Conservation (phyloP, 2,797 vertebrate species). For the Notoglanidium macrostoma region DNA sequence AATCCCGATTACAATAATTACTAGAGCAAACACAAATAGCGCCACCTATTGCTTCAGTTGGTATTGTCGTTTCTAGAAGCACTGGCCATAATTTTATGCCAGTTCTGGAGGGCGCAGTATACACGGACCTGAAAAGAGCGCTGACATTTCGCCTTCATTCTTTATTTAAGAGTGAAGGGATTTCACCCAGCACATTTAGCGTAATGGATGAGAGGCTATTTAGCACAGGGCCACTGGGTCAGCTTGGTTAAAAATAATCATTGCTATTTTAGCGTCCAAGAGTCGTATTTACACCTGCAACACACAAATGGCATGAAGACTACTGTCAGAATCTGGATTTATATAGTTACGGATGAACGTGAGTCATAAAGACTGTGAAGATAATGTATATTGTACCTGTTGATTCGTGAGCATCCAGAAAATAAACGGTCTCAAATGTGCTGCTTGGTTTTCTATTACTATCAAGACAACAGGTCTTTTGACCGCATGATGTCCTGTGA, state of each 20-base stretch:
- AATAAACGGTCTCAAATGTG: background rate
- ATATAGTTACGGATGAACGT: background rate
- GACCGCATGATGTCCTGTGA: background rate
- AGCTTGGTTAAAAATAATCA: background rate
- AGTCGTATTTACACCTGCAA: background rate
- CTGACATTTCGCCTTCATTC: slow-evolving; percentile 7
- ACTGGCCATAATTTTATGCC: background rate
- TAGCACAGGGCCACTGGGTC: background rate
- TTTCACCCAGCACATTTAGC: background rate
- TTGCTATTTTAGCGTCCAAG: background rate
- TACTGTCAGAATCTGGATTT: background rate
- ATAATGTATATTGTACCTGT: background rate
- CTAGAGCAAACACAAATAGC: background rate
- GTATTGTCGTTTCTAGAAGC: background rate
- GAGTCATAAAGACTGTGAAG: background rate
- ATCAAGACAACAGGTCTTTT: background rate
- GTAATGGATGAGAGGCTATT: slow-evolving; percentile 15
- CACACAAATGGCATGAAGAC: no score
- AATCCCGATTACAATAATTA: no score
- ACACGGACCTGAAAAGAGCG: background rate
- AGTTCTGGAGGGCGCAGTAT: background rate
- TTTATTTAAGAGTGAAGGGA: background rate
- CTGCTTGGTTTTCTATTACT: background rate
- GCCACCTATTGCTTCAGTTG: no score
- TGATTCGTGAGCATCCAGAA: background rate